Base-by-base conservation (phyloP, 2,113 vertebrate genomes). In the Caranx ignobilis region DNA sequence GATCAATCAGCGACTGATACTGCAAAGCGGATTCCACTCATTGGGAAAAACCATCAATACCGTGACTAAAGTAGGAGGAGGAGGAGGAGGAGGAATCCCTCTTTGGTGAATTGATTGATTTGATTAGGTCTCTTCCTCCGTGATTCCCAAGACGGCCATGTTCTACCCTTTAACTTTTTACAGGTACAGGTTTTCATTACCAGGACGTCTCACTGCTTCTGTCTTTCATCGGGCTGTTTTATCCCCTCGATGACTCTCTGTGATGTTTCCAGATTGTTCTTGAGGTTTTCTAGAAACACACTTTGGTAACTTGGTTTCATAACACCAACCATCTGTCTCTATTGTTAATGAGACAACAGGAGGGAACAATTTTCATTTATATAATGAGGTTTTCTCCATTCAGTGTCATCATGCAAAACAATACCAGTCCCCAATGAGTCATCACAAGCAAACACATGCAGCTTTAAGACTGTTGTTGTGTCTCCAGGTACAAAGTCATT, bases 1-100 rank as follows among this genome's bases (percentile, higher is more conserved):
- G 85, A 90, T 91, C 90, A 83, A 85, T 91, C 86, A 85, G 64
- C 32, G 6, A 77, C 81, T 86, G 87, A 76, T 83, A 57, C 55
- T 19, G 39, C 75, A 71, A 64, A 86, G 78, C 7, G 65, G 67
- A 77, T 83, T 85, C 78, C 75, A 75, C 59, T 63, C 32, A 0
- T 80, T 85, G 71, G 32, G 43, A 47, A 82, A 61, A 60, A 64
- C 71, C 66, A 71, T 87, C 82, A 67, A 79, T 74, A 84, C 79
- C 63, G 5, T 88, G 86, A 87, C 89, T 32, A 71, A 82, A 75
- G 54, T 7, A 62, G 47, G 84, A 75, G 52, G 84, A 26, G 26
- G 26, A 26, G 26, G 26, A 26, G 26, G 26, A 26, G 26, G 26
- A 26, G 80, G 64, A 82, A 63, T 79, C 78, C 76, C 73, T 77